Conservation (phyloP, 2,797 vertebrate species). For the Emys orbicularis region DNA sequence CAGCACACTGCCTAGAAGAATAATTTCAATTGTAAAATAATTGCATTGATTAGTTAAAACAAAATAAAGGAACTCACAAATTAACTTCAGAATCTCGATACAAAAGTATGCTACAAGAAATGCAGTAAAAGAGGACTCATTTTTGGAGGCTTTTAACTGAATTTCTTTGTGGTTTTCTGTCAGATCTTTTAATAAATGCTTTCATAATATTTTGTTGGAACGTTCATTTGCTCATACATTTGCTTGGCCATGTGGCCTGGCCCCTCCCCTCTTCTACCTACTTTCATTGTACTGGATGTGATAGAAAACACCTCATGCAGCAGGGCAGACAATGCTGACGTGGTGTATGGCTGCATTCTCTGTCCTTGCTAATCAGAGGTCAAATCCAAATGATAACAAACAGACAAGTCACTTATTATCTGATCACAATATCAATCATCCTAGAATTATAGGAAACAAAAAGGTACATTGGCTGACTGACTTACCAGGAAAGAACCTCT, state of each 20-base stretch:
- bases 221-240: not conserved
- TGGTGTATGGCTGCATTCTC: not conserved
- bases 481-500: not conserved
- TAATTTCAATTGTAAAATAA: not conserved
- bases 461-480: not conserved
- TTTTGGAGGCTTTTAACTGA: not conserved
- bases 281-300: not conserved
- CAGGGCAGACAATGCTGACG: not conserved
- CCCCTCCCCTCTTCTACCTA: not conserved
- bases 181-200: rapidly evolving
- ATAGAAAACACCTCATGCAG: not conserved
- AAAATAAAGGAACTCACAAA: not conserved
- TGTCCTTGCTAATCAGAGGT: not conserved
- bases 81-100: not conserved
- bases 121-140: not conserved
- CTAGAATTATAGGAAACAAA: not conserved
- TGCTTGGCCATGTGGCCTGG: not conserved
- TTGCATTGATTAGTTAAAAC: rapidly evolving
- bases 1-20: not conserved
- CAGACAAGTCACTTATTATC: not conserved
- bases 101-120: not conserved
- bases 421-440: not conserved
- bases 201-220: not conserved
- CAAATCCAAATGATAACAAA: constrained; percentile 12
- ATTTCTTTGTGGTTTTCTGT: not conserved